Conservation (phyloP, 2,797 vertebrate species). For the Avahi laniger region DNA sequence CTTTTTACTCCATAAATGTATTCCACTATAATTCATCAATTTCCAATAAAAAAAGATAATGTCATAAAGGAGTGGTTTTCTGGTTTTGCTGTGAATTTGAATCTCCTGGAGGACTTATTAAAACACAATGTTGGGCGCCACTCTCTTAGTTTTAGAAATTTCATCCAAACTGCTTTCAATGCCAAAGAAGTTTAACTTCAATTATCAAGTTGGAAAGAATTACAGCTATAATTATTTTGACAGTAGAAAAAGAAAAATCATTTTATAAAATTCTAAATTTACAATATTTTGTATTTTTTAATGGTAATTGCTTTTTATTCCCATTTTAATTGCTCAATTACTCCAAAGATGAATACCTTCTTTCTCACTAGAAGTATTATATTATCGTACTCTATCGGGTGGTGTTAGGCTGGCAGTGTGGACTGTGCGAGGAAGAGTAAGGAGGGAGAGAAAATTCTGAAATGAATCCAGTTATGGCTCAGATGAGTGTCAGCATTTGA, state of each 20-base stretch:
- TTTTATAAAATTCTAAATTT: background rate
- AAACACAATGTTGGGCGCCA: background rate
- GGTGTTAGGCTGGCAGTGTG: background rate
- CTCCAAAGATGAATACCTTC: background rate
- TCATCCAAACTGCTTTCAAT: background rate
- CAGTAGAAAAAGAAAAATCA: background rate
- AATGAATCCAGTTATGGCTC: background rate
- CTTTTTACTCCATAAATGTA: background rate
- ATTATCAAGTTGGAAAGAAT: background rate
- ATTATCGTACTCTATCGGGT: background rate
- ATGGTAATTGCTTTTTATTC: background rate
- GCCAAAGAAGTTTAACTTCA: background rate
- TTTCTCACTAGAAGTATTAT: background rate
- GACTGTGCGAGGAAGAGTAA: background rate
- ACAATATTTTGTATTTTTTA: background rate
- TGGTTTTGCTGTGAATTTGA: background rate
- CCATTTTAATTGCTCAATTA: background rate
- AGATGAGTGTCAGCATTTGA: background rate
- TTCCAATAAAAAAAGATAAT: background rate
- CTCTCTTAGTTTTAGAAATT: background rate
- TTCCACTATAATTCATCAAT: background rate
- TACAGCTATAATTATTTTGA: background rate
- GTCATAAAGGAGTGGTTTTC: background rate
- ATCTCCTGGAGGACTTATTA: background rate
- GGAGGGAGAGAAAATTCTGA: background rate